Base-by-base conservation (phyloP, 2,888 invertebrate species). In the Xylota sylvarum region DNA sequence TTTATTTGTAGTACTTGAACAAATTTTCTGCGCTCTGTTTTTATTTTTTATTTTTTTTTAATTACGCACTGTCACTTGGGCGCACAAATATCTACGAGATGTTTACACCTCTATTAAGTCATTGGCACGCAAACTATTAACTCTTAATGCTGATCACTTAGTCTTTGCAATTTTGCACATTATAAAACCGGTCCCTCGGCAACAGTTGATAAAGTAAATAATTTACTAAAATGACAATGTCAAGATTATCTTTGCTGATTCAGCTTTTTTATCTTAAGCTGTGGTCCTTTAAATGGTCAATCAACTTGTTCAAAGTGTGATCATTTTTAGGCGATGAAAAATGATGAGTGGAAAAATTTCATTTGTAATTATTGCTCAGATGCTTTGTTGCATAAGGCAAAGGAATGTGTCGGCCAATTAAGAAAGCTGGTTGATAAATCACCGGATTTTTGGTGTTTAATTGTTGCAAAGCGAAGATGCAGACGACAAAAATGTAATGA, bases 91-190 rank as follows among this genome's bases (percentile, higher is more conserved):
- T 64, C 19, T 64, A 67, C 67, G 50, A 43, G 17, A 74, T 74
- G 74, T 70, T 77, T 64, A 82, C 70, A 70, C 77, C 64, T 81
- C 52, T 76, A 48, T 81, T 55, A 55, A 82, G 70, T 56, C 62
- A 70, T 58, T 76, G 76, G 32, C 81, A 81, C 77, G 82, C 82
- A 82, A 52, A 52, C 40, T 14, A 60, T 76, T 48, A 35, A 35
- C 43, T 30, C 35, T 23, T 40, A 43, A 55, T 74, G 6, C 50
- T 5, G 37, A 78, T 55, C 2, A n/a, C 17, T 74, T 58, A 40
- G 5, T 17, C 23, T 23, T 62, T 37, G 43, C 35, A 52, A 69
- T 55, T 74, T 43, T 69, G 27, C 19, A 14, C 50, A 60, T 40
- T 67, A 58, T 37, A 12, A 17, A 82, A 82, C 62, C 62, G 52